phyloP scores from a whole-genome alignment of 2,113 vertebrate genomes.

The Anas platyrhynchos region DNA sequence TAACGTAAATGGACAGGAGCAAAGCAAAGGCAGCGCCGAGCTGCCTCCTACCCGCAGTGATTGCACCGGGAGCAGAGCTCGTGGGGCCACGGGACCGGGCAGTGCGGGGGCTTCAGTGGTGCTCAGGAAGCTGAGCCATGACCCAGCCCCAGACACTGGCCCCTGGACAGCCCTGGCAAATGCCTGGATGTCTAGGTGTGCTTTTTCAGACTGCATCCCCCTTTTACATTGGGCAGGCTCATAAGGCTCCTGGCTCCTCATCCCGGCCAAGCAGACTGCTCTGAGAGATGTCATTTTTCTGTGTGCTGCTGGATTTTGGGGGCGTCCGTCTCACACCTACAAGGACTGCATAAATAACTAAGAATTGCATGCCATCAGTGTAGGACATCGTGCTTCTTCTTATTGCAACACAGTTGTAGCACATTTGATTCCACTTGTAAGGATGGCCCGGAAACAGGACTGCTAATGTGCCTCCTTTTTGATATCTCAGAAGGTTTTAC shows the following conservation, averaged over 20 bases:
- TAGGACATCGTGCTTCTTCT: background rate
- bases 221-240: background rate
- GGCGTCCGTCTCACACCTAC: background rate
- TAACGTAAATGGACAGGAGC: background rate
- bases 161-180: accelerated
- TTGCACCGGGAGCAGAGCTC: accelerated
- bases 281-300: background rate
- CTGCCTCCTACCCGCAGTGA: background rate
- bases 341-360: background rate
- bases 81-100: accelerated
- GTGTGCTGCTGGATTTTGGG: background rate
- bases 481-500: background rate
- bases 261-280: background rate
- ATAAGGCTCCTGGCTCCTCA: background rate
- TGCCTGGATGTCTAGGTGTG: background rate
- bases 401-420: background rate
- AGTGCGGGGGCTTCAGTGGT: background rate
- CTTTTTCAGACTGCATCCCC: background rate
- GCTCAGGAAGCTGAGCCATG: background rate
- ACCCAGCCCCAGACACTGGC: background rate
- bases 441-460: background rate
- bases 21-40: background rate
- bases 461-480: background rate
- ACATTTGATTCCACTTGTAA: background rate
- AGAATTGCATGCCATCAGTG: background rate